These are phyloP conservation scores for Napeogenes sylphis DNA, from an alignment of 2,888 invertebrate species.

Conservation along the genomic window DNA sequence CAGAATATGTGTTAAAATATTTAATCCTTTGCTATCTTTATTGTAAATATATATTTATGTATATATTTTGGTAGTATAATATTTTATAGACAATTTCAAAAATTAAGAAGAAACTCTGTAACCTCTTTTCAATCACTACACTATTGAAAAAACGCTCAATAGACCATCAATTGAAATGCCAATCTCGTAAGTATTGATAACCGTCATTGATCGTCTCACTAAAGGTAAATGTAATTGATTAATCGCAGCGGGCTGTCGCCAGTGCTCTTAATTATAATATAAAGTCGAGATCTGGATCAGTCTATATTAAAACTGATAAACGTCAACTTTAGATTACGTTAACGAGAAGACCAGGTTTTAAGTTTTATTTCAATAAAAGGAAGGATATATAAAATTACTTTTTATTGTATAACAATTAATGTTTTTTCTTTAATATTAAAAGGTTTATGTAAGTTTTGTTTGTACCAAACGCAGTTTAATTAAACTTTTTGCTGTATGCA, in stretches of 20 bases:
- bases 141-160: no score
- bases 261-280: slow-evolving; percentile 14
- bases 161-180: not conserved
- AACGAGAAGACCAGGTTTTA: slow-evolving; percentile 13
- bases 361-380: not conserved
- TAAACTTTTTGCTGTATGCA: slow-evolving; percentile 7
- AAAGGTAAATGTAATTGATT: slow-evolving; percentile 12
- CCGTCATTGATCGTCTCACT: not conserved
- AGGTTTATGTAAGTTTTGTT: not conserved
- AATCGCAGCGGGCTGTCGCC: slow-evolving; percentile 18
- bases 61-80: no score
- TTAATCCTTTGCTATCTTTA: no score
- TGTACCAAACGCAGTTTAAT: no score
- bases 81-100: no score
- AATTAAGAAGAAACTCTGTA: no score
- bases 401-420: not conserved
- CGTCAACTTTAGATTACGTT: slow-evolving; percentile 16
- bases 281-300: slow-evolving; percentile 9
- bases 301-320: slow-evolving; percentile 15
- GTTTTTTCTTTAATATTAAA: not conserved
- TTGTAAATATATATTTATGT: no score
- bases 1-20: no score
- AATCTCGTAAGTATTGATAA: not conserved
- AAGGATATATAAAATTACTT: not conserved
- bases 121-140: not conserved